phyloP scores from a whole-genome alignment of 2,113 vertebrate genomes.

The Thamnophis sirtalis region DNA sequence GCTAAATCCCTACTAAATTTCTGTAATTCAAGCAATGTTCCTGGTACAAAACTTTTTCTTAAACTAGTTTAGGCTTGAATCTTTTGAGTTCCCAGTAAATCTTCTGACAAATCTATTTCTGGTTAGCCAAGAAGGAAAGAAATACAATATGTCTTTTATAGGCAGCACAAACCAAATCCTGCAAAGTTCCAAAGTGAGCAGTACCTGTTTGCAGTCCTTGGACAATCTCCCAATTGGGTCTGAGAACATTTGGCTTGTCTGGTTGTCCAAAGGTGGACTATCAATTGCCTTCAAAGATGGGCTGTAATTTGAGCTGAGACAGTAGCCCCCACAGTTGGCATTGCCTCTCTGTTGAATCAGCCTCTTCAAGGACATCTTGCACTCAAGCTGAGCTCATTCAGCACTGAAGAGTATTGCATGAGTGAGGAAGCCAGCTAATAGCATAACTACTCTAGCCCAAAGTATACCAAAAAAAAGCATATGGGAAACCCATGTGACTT shows the following conservation, averaged over 20 bases:
- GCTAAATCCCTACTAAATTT: neutral
- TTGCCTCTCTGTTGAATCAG: conserved; percentile 62
- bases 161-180: neutral
- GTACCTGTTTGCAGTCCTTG: conserved; percentile 77
- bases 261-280: conserved; percentile 54
- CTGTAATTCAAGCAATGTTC: rapidly evolving
- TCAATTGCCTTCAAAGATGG: conserved; percentile 60
- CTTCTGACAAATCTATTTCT: rapidly evolving
- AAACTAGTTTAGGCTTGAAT: neutral
- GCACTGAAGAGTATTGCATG: conserved; percentile 47
- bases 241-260: conserved; percentile 64
- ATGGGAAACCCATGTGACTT: conserved; percentile 74
- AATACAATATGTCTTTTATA: neutral
- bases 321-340: conserved; percentile 58
- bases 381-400: conserved; percentile 29
- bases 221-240: conserved; percentile 67
- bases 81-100: rapidly evolving
- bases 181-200: neutral
- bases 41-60: neutral
- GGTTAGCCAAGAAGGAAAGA: neutral
- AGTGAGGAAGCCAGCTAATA: conserved; percentile 45
- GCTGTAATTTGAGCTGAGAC: conserved; percentile 42
- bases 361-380: conserved; percentile 74
- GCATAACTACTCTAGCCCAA: conserved; percentile 36
- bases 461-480: conserved; percentile 28